Conservation (phyloP, 2,888 invertebrate genomes). For the Drosophila gaucha region DNA sequence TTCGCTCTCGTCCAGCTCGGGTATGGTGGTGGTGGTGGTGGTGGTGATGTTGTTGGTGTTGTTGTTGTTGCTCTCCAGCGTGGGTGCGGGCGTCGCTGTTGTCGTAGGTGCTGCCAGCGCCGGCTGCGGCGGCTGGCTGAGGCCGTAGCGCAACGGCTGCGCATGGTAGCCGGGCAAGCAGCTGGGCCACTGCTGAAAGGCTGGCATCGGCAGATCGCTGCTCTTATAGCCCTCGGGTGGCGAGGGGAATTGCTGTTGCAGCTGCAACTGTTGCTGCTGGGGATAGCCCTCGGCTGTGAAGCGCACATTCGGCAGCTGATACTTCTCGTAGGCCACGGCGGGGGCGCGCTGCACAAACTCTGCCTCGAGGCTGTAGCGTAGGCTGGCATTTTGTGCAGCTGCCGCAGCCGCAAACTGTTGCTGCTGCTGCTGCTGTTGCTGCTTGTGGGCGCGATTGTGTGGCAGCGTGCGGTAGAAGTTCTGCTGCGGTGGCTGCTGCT, state of each 20-base stretch:
- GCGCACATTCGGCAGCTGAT: slow-evolving; percentile 86
- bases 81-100: slow-evolving; percentile 75
- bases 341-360: slow-evolving; percentile 87
- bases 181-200: slow-evolving; percentile 86
- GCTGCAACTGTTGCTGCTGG: slow-evolving; percentile 81
- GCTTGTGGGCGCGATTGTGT: slow-evolving; percentile 87
- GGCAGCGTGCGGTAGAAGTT: slow-evolving; percentile 91
- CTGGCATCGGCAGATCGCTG: slow-evolving; percentile 63
- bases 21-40: slow-evolving; percentile 84
- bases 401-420: slow-evolving; percentile 82
- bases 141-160: slow-evolving; percentile 82
- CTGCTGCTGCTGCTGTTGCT: slow-evolving; percentile 69
- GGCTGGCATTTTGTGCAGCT: slow-evolving; percentile 85
- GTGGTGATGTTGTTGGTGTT: slow-evolving; percentile 36
- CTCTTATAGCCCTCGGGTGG: slow-evolving; percentile 90
- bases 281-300: slow-evolving; percentile 94
- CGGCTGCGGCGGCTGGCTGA: slow-evolving; percentile 47
- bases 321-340: slow-evolving; percentile 86
- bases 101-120: slow-evolving; percentile 33
- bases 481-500: slow-evolving; percentile 71
- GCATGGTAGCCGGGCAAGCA: slow-evolving; percentile 86
- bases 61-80: slow-evolving; percentile 86
- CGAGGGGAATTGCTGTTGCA: slow-evolving; percentile 86
- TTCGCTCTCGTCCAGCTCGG: slow-evolving; percentile 84
- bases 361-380: slow-evolving; percentile 88